Base-by-base conservation (phyloP, 2,113 vertebrate genomes). In the Oxyura jamaicensis region DNA sequence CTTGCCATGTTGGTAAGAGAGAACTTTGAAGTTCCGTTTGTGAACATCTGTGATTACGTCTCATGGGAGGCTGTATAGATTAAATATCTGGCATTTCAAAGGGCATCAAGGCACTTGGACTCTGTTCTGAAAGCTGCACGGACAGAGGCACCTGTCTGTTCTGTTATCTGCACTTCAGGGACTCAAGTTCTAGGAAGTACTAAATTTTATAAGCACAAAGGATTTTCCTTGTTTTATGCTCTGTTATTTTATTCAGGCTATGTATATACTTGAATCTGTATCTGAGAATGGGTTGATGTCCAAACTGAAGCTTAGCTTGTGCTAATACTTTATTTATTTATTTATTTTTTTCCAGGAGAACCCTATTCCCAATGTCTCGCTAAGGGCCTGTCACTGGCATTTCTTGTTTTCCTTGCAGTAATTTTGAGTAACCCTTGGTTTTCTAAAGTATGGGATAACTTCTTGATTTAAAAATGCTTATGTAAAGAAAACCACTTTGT, bases 321-420 rank as follows among this genome's bases (percentile, higher is more conserved):
- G 3, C 58, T 84, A 68, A 81, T 2, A 35, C 9, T 39, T 74
- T 3, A 36, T 73, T 36, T n/a, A n/a, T n/a, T n/a, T 22, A 4
- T 25, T 8, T n/a, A 19, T 69, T 39, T 83, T 76, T 58, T 77
- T 86, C 1, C 97, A 99, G 99, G 99, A 88, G 99, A 99, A 89
- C 98, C 98, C 0, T 98, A 98, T 81, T 97, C 98, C 11, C 98
- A 98, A 87, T 93, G 98, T 8, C 90, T 99, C 55, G 99, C 99
- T 48, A 99, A 99, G 92, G 98, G 98, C 79, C 95, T 99, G 33
- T 89, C 98, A 26, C 50, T 99, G 94, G 97, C 97, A 17, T 98
- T 98, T 72, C 96, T 99, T 89, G 86, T 98, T 55, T 74, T 98
- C 3, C 17, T 97, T 13, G 98, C 98, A 4, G 95, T 96, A 9